Base-by-base conservation (phyloP, 1,140 invertebrate species). In the Macrotrachela quadricornifera region DNA sequence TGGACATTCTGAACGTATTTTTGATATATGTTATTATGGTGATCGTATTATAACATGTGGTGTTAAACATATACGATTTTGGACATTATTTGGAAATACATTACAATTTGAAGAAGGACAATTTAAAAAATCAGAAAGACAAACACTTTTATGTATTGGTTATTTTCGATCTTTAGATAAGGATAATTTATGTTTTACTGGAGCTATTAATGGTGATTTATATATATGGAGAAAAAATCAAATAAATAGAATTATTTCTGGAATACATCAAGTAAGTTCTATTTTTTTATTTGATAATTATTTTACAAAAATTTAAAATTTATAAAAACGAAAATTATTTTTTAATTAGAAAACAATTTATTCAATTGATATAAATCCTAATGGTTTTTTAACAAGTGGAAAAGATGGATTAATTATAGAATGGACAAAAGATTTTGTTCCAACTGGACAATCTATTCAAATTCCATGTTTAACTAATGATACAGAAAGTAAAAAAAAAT, bases 1-100 rank as follows among this genome's bases (percentile, higher is more conserved):
- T 12, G 51, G 51, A 0, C 51, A 53, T 47, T 44, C 39, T 46
- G 45, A 53, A 48, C 42, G 42, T 15, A 10, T 44, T 15, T 15
- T n/a, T 17, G 17, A 18, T 44, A 15, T 15, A 4, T 30, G 21
- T 15, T n/a, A 15, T 44, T 44, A 4, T n/a, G n/a, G n/a, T 44
- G 42, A 44, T 15, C 42, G 17, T 4, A 6, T 71, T 17, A 66
- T 69, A 1, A 70, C 63, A 30, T 70, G 67, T 63, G 69, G 69
- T 14, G 62, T 71, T 1, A 71, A 71, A 54, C 69, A 71, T 57
- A 67, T 71, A 36, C 68, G 67, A 49, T 71, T 71, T 49, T 71
- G 69, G 69, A 61, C 63, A 11, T 50, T 70, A 16, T 66, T 63
- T 59, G 69, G 69, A 17, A 71, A 71, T 60, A 61, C 67, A 36